Evolutionary conservation across 2,797 vertebrate genomes (phyloP), one percentile per base, ranked within the genome.

Genomic region (Heterohyrax brucei): DNA sequence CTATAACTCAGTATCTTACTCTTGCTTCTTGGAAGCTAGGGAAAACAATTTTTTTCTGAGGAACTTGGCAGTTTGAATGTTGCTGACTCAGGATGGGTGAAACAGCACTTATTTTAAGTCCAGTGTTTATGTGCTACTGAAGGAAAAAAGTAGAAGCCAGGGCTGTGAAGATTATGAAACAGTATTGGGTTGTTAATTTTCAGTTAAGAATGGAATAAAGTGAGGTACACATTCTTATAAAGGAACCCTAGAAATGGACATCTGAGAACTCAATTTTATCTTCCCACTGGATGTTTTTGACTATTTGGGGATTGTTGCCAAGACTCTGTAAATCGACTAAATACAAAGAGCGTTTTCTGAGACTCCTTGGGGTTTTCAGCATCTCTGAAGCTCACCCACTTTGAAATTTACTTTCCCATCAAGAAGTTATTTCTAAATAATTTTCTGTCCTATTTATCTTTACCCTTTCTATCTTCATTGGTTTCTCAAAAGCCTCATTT

Each of bases 331-430:
- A 68, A 1, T 68, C 62, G n/a, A 28, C 50, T 21, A 87, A 28
- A 21, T 56, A 30, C 68, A 26, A 8, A 80, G 56, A 75, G 21
- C 33, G 46, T 83, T 24, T 86, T n/a, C 78, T 61, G 53, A 61
- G 68, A 70, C 33, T 33, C 39, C 56, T 87, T 86, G 59, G 9
- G 61, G 4, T 87, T 75, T 44, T 26, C 7, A 14, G 77, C 19
- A 87, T 33, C n/a, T 72, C 10, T 22, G 28, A 83, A 62, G 18
- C 22, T 68, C 2, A 39, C 12, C 7, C 9, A 59, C 24, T 70
- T 95, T 61, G 83, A n/a, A 91, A 76, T 46, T 89, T 18, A 28
- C 56, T 82, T 62, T 76, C 9, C 53, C 53, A 77, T 85, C 22
- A 19, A 72, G 9, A 1, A 70, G 22, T 88, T 77, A 44, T 72